Evolutionary conservation across 1,140 invertebrate species (phyloP), one percentile per base, ranked within the genome.

Genomic region (Heliothis virescens): DNA sequence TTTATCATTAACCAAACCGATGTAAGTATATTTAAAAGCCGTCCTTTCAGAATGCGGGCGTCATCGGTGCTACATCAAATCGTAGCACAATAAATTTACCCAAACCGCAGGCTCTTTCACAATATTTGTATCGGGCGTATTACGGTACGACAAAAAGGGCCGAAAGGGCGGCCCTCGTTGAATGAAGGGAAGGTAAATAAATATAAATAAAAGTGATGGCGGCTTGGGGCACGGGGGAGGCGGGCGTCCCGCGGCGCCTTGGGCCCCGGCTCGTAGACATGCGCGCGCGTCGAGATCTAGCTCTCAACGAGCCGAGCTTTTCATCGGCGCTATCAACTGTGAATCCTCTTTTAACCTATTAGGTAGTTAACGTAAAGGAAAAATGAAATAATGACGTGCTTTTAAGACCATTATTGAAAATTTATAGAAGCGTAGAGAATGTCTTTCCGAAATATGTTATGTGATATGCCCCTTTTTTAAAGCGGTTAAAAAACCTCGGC

Each of bases 171-270:
- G 92, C 89, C 87, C 91, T 91, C 87, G 90, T 90, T 94, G 92
- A 94, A 94, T 93, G 93, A 94, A 94, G 91, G 92, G 92, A 94
- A 94, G 93, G 91, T 94, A 94, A 94, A 94, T 94, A 94, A 94
- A 93, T 94, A 94, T 94, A 94, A 94, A 94, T 94, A 94, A 94
- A 93, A 91, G 90, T 91, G 87, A 92, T 87, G 90, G 89, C 83
- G 86, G 84, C 60, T 86, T 77, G 87, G 67, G 85, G 85, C 50
- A 82, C 80, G 90, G 84, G 84, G 86, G 74, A 41, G 34, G 78
- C 79, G 81, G 65, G 82, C 85, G 77, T 87, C 91, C 92, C 86
- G 90, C 91, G 91, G 92, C 93, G 93, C 90, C 88, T 90, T 87
- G 84, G 87, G 85, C 41, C 18, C 60, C 52, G 69, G 75, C 75